Evolutionary conservation across 53 echinoderm and acorn worm genomes (phyloP).

Genomic region (Echinarachnius parma): DNA sequence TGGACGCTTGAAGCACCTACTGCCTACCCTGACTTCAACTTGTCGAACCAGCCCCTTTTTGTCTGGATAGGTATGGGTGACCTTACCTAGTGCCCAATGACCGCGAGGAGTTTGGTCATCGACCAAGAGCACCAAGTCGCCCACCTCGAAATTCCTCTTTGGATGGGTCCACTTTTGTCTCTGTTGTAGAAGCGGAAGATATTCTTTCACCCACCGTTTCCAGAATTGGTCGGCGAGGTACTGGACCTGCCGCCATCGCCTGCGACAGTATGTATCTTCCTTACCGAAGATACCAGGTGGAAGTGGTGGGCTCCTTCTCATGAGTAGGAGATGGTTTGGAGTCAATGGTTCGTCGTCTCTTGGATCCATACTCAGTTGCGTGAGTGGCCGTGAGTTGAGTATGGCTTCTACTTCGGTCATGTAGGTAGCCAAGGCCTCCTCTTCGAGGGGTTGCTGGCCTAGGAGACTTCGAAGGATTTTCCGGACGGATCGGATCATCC

Average conservation of each 20-base stretch:
- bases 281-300: conserved; percentile 11
- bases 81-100: conserved; percentile 40
- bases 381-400: conserved; percentile 28
- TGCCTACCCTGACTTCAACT: conserved; percentile 52
- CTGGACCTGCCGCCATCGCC: conserved; percentile 55
- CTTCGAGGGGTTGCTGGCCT: conserved; percentile 25
- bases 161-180: conserved; percentile 46
- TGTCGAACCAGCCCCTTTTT: conserved; percentile 51
- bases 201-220: conserved; percentile 53
- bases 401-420: conserved; percentile 42
- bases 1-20: conserved; percentile 39
- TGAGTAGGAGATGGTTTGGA: conserved; percentile 37
- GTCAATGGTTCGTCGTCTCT: conserved; percentile 32
- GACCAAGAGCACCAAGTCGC: conserved; percentile 34
- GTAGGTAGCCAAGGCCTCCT: conserved; percentile 38
- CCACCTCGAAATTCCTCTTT: conserved; percentile 27
- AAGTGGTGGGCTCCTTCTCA: conserved; percentile 12
- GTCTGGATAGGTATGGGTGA: conserved; percentile 45
- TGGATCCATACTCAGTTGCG: conserved; percentile 31
- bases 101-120: conserved; percentile 47
- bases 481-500: conserved; percentile 47
- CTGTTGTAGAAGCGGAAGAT: conserved; percentile 46
- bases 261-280: conserved; percentile 28
- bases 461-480: conserved; percentile 48
- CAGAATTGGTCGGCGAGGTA: conserved; percentile 54